Evolutionary conservation across 2,113 vertebrate genomes (phyloP).

Genomic region (Hypanus sabinus): DNA sequence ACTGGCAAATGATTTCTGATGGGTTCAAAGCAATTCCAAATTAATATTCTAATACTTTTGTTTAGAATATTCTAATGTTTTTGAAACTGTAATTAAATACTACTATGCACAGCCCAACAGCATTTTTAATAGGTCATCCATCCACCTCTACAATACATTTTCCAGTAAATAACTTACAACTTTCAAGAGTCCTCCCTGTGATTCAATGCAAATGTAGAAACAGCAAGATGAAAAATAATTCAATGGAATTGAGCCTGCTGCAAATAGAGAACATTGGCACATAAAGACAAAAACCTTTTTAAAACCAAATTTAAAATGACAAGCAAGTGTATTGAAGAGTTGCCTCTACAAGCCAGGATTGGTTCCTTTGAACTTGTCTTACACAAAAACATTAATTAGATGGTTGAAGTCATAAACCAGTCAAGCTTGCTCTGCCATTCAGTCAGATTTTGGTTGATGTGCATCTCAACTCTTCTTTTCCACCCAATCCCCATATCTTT

Average conservation of each 20-base stretch:
- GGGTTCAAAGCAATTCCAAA: neutral
- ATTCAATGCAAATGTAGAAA: neutral
- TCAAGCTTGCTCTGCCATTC: too few species aligned
- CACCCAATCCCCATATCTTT: too few species aligned
- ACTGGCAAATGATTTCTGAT: neutral
- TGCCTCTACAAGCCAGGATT: too few species aligned
- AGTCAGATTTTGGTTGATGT: too few species aligned
- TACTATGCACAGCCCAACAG: neutral
- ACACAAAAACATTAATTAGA: too few species aligned
- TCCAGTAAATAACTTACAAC: neutral
- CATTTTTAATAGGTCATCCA: neutral
- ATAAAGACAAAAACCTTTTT: neutral
- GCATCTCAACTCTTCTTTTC: too few species aligned
- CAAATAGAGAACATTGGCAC: neutral
- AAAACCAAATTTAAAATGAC: too few species aligned
- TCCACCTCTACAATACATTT: neutral
- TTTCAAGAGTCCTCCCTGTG: neutral
- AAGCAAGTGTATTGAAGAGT: too few species aligned
- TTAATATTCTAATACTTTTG: neutral
- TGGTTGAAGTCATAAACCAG: too few species aligned
- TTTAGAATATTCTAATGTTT: neutral
- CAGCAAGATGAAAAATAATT: neutral
- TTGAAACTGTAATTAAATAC: slow-evolving; percentile 4
- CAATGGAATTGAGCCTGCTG: neutral
- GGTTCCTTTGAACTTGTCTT: too few species aligned